These are phyloP conservation scores for Stenolophus ochropezus DNA, from an alignment of 2,888 invertebrate genomes.

Conservation along the genomic window DNA sequence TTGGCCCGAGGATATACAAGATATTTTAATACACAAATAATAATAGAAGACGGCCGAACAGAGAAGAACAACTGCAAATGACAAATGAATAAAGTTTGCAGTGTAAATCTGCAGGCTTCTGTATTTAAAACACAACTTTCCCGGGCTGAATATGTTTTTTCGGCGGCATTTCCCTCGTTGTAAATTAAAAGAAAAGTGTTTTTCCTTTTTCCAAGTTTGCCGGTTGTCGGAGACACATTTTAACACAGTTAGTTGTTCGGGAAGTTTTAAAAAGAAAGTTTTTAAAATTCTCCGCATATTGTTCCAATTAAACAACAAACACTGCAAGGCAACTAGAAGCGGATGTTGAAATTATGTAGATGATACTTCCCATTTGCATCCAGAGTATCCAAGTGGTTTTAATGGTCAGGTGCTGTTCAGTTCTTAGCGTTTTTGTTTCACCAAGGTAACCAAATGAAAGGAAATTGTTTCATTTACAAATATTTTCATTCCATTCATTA, in stretches of 20 bases:
- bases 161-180: constrained; percentile 46
- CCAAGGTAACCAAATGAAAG: neutral
- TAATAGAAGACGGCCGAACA: constrained; percentile 41
- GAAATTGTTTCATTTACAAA: constrained; percentile 2
- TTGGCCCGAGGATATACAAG: neutral
- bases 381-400: constrained; percentile 21
- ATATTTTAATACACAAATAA: constrained; percentile 57
- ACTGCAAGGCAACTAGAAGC: neutral
- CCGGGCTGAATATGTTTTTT: constrained; percentile 51
- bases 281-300: constrained; percentile 51
- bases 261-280: constrained; percentile 54
- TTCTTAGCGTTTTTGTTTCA: constrained; percentile 16
- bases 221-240: constrained; percentile 50
- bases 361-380: constrained; percentile 37
- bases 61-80: constrained; percentile 55
- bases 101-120: constrained; percentile 40
- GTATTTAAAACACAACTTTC: constrained; percentile 53
- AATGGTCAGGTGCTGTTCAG: constrained; percentile 3
- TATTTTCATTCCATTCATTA: constrained; percentile 7
- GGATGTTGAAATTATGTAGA: constrained; percentile 44
- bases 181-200: constrained; percentile 59
- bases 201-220: constrained; percentile 46
- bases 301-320: constrained; percentile 56
- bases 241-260: constrained; percentile 56
- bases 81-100: constrained; percentile 55